phyloP scores from a whole-genome alignment of 2,888 invertebrate genomes.

The Pterostichus niger region DNA sequence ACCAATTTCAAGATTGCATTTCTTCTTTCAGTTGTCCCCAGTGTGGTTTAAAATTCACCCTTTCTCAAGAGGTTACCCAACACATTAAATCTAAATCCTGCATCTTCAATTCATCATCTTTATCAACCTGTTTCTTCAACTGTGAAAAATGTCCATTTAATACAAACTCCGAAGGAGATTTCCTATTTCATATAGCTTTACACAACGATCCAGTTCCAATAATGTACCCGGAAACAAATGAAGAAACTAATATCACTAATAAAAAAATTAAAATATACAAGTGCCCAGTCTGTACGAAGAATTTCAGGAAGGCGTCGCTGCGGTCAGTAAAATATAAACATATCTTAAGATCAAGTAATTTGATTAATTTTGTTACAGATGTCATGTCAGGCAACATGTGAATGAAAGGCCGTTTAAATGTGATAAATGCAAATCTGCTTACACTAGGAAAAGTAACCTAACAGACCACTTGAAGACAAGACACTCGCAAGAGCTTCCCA shows the following conservation, averaged over 20 bases:
- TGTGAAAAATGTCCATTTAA: slow-evolving; percentile 83
- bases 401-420: slow-evolving; percentile 87
- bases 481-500: slow-evolving; percentile 73
- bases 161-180: slow-evolving; percentile 84
- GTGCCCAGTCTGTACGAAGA: slow-evolving; percentile 85
- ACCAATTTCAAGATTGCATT: too few species aligned
- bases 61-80: slow-evolving; percentile 86
- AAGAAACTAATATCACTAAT: background rate
- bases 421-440: slow-evolving; percentile 81
- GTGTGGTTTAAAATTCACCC: slow-evolving; percentile 85
- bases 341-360: background rate
- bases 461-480: slow-evolving; percentile 81
- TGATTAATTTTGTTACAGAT: slow-evolving; percentile 73
- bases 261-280: slow-evolving; percentile 78
- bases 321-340: background rate
- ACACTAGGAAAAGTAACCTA: slow-evolving; percentile 84
- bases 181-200: slow-evolving; percentile 86
- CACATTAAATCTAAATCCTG: slow-evolving; percentile 84
- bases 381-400: slow-evolving; percentile 87
- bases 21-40: slow-evolving; percentile 82
- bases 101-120: slow-evolving; percentile 73
- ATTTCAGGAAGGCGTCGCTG: slow-evolving; percentile 83
- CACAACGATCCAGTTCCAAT: slow-evolving; percentile 79
- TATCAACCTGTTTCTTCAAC: slow-evolving; percentile 71
- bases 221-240: background rate